Base-by-base conservation (phyloP, 2,797 vertebrate species). In the Neoniphon sammara region DNA sequence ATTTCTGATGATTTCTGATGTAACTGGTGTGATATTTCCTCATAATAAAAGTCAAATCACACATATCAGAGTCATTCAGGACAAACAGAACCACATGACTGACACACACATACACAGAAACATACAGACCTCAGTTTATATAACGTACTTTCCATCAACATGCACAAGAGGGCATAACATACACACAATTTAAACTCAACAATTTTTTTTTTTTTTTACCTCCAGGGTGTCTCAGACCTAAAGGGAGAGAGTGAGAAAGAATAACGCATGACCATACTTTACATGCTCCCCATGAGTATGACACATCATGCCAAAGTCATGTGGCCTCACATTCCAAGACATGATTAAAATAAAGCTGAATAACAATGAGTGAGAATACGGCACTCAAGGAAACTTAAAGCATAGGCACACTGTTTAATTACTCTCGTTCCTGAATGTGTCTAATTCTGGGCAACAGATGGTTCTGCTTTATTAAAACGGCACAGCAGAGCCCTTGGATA, bases 141-240 rank as follows among this genome's bases (percentile, higher is more conserved):
- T 27, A 27, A 27, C 2, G 25, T 9, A 42, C 39, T 23, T 27
- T 27, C 25, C 50, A 53, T 20, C 21, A n/a, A 52, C 50, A 52
- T 11, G 15, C 23, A 54, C 6, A 54, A 18, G 18, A 4, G 25
- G 9, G n/a, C 21, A 54, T 10, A 10, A 56, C 27, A 56, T 21
- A 56, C 4, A 27, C 4, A 27, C 25, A 27, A 27, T 27, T 27
- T 27, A 27, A 27, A 27, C 2, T 2, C 53, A 12, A 58, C 5
- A 73, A 27, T 60, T 27, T 27, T 27, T 27, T 81, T 90, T 87
- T 83, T 85, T 57, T 86, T 84, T 91, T 93, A 94, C 93, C 93
- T 91, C 92, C 93, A 67, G 91, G 85, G 55, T 88, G 81, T 27
- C 42, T 72, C 60, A 62, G 54, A 83, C 84, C 91, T 91, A 74